Percentiles rank a stretch among this genome's conserved stretches.
Conservation (phyloP, 2,113 vertebrate genomes). For the Erythrocebus patas region DNA sequence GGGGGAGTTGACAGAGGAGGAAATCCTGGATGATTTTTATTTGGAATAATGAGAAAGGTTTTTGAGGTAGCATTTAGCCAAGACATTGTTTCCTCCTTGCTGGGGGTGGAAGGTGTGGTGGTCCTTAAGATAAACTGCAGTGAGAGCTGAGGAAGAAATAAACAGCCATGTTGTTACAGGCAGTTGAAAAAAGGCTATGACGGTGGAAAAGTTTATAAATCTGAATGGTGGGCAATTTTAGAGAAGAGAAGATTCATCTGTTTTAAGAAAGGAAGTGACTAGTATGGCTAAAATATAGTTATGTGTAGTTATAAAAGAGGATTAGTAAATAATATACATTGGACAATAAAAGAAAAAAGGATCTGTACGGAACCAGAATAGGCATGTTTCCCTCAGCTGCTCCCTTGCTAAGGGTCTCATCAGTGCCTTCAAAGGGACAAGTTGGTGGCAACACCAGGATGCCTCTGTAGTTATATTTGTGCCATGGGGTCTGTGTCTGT, state of each 20-base stretch:
- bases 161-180: neutral
- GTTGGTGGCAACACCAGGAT: neutral
- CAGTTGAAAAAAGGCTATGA: neutral
- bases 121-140: neutral
- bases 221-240: neutral
- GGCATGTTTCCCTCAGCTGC: neutral
- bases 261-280: neutral
- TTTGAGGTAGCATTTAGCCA: neutral
- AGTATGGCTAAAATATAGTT: neutral
- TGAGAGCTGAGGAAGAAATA: neutral
- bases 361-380: neutral
- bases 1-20: neutral
- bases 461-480: neutral
- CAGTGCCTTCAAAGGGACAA: neutral
- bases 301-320: neutral
- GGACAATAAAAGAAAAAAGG: neutral
- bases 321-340: neutral
- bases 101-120: neutral
- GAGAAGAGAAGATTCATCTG: neutral
- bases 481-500: neutral
- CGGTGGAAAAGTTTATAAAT: neutral
- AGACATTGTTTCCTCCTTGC: neutral
- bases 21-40: neutral
- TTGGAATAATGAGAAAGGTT: constrained; percentile 10
- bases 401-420: neutral